phyloP scores from a whole-genome alignment of 2,888 invertebrate genomes.

The Elmis aenea region DNA sequence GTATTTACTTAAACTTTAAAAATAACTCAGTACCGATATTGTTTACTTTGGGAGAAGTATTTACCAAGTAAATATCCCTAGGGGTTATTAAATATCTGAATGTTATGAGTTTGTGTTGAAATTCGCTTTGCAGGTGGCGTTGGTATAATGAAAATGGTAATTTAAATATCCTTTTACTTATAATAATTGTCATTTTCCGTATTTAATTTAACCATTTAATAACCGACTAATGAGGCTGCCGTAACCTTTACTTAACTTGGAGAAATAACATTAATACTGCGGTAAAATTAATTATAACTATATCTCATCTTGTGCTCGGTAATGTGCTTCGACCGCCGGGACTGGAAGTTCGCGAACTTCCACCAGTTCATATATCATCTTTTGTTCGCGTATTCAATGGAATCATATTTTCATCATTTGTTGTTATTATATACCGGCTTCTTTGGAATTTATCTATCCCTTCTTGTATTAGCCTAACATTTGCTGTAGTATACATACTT shows the following conservation, averaged over 20 bases:
- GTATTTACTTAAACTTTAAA: too few species aligned
- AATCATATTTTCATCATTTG: slow-evolving; percentile 18
- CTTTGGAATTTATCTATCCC: slow-evolving; percentile 10
- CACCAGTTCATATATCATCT: slow-evolving; percentile 19
- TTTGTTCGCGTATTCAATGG: slow-evolving; percentile 17
- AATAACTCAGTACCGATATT: too few species aligned
- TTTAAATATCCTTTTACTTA: too few species aligned
- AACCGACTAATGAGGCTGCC: slow-evolving; percentile 8
- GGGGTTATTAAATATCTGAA: too few species aligned
- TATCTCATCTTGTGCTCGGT: slow-evolving; percentile 15
- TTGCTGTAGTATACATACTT: background rate
- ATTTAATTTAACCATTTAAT: slow-evolving; percentile 2
- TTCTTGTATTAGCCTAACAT: slow-evolving; percentile 7
- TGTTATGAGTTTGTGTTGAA: too few species aligned
- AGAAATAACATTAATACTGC: slow-evolving; percentile 16
- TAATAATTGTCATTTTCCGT: background rate
- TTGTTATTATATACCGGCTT: slow-evolving; percentile 13
- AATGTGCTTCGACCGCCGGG: slow-evolving; percentile 8
- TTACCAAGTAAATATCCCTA: too few species aligned
- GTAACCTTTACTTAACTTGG: slow-evolving; percentile 11
- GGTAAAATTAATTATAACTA: slow-evolving; percentile 22
- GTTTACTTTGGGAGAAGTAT: too few species aligned
- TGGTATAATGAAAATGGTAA: too few species aligned
- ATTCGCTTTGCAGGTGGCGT: too few species aligned
- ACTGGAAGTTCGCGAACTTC: slow-evolving; percentile 12